Conservation (phyloP, 2,113 vertebrate species). For the Cercopithecus mona region DNA sequence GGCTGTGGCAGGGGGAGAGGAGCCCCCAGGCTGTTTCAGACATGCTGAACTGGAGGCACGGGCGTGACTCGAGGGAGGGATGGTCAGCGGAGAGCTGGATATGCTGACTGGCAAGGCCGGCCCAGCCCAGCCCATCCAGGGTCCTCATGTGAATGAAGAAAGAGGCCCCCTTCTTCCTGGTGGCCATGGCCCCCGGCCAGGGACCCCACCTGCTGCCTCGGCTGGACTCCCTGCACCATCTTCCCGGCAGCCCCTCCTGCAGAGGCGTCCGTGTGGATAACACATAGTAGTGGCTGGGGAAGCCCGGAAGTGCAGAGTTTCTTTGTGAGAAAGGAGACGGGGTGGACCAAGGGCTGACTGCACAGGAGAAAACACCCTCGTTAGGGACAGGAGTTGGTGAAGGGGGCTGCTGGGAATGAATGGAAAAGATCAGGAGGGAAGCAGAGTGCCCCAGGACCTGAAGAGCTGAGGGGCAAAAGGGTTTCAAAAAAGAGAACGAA, state of each 20-base stretch:
- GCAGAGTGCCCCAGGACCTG: neutral
- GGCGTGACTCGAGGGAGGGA: neutral
- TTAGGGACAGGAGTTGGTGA: neutral
- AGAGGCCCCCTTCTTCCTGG: neutral
- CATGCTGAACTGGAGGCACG: fast-evolving
- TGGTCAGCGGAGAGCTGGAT: neutral
- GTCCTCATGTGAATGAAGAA: neutral
- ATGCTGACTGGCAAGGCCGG: neutral
- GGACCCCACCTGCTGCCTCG: no score
- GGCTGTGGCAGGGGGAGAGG: no score
- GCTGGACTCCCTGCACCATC: no score
- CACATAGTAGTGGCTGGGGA: fast-evolving
- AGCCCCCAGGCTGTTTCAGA: neutral
- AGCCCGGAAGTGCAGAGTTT: neutral
- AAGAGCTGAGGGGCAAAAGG: neutral
- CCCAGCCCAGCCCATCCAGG: neutral
- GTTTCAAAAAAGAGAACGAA: neutral
- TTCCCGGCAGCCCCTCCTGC: fast-evolving
- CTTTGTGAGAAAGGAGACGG: neutral
- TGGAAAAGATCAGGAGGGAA: neutral
- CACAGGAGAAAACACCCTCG: fast-evolving
- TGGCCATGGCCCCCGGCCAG: neutral
- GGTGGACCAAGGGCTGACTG: neutral
- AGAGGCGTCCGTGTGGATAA: fast-evolving
- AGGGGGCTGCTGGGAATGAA: neutral